Evolutionary conservation across 2,888 invertebrate species (phyloP).

Genomic region (Azorinus chamasolen): DNA sequence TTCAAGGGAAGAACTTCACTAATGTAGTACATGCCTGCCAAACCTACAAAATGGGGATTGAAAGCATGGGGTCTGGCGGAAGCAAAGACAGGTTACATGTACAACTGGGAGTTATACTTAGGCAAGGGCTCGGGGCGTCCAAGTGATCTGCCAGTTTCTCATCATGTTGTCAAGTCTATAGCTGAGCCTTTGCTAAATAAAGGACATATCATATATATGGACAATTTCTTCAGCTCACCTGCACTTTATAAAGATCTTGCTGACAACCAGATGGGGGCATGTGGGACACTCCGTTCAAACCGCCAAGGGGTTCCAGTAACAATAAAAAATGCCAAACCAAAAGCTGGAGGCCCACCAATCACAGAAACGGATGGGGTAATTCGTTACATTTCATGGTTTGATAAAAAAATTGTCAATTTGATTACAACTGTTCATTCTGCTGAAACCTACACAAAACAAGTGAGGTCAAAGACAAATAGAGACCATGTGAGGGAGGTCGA

Average conservation of each 20-base stretch:
- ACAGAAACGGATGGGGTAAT: slow-evolving; percentile 16
- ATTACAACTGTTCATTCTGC: slow-evolving; percentile 34
- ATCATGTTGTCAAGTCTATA: slow-evolving; percentile 19
- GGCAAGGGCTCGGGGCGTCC: slow-evolving; percentile 4
- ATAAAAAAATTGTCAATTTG: slow-evolving; percentile 33
- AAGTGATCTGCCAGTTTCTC: slow-evolving; percentile 4
- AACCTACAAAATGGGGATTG: slow-evolving; percentile 27
- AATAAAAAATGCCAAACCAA: slow-evolving; percentile 39
- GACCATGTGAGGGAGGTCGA: slow-evolving; percentile 29
- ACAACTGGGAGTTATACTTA: slow-evolving; percentile 26
- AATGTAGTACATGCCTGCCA: slow-evolving; percentile 29
- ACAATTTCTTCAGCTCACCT: slow-evolving; percentile 52
- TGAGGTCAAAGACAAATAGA: slow-evolving; percentile 17
- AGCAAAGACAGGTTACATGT: slow-evolving; percentile 18
- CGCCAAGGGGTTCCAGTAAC: slow-evolving; percentile 43
- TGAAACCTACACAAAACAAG: slow-evolving; percentile 8
- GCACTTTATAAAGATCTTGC: slow-evolving; percentile 37
- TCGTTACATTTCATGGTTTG: slow-evolving; percentile 31
- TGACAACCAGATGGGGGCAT: slow-evolving; percentile 27
- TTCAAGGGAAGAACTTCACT: slow-evolving; percentile 24
- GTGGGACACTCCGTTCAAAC: slow-evolving; percentile 48
- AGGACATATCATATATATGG: slow-evolving; percentile 53
- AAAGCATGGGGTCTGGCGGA: slow-evolving; percentile 36
- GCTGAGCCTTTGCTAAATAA: slow-evolving; percentile 15
- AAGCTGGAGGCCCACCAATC: slow-evolving; percentile 21